Evolutionary conservation across 30 jellyfish, hydroid and myxozoan species (phyloP).

Genomic region (Haliclystus octoradiatus): DNA sequence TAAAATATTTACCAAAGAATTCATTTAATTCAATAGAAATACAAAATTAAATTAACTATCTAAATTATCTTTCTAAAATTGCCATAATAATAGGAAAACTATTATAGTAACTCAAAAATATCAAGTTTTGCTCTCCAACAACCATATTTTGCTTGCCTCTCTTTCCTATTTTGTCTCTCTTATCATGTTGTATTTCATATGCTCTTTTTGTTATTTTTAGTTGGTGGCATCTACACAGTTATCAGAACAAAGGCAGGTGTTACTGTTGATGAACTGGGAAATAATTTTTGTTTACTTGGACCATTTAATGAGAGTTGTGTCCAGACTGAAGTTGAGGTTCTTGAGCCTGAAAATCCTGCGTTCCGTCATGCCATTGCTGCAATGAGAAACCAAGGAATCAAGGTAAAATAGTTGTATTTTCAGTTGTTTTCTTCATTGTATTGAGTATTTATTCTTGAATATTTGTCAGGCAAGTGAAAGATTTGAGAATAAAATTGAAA

Average conservation of each 20-base stretch:
- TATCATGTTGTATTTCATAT: no score
- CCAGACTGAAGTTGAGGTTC: conserved; percentile 86
- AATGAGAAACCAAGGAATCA: conserved; percentile 88
- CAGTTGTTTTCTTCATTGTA: neutral
- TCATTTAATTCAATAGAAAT: no score
- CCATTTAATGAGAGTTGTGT: conserved; percentile 78
- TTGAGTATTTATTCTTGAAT: neutral
- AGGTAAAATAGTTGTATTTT: conserved; percentile 34
- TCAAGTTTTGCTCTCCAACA: no score
- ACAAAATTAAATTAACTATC: no score
- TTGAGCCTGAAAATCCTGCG: conserved; percentile 59
- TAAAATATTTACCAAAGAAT: no score
- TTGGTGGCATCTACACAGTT: conserved; percentile 99
- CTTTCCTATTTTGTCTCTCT: no score
- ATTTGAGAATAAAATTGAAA: no score
- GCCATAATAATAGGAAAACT: no score
- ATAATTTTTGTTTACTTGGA: conserved; percentile 74
- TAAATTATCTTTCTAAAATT: no score
- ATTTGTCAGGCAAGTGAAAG: no score
- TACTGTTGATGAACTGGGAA: conserved; percentile 92
- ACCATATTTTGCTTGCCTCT: no score
- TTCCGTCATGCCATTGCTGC: conserved; percentile 50
- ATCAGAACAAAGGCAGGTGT: conserved; percentile 97
- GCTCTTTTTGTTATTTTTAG: conserved; percentile 24
- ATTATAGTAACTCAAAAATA: no score